Conservation (phyloP, 1,140 invertebrate genomes). For the Mesaphorura yosii region DNA sequence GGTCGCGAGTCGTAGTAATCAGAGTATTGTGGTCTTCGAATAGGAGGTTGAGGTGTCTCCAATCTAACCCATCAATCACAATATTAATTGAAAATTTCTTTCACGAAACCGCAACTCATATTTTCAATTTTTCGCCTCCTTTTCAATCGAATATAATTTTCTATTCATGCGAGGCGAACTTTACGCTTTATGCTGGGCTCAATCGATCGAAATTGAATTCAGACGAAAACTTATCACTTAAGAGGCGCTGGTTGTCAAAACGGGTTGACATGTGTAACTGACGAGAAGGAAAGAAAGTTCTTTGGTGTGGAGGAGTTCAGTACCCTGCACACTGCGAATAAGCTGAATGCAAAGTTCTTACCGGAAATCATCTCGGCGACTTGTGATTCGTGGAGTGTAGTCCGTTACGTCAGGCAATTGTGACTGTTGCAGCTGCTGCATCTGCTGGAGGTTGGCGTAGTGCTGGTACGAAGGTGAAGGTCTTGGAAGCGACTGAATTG, state of each 20-base stretch:
- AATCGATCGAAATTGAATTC: neutral
- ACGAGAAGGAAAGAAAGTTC: too few species aligned
- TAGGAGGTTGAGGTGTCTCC: conserved; percentile 26
- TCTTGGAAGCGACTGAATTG: conserved; percentile 31
- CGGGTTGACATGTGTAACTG: too few species aligned
- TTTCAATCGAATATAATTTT: neutral
- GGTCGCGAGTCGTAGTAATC: conserved; percentile 31
- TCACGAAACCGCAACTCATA: too few species aligned
- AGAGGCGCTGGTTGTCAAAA: too few species aligned
- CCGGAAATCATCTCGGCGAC: conserved; percentile 30
- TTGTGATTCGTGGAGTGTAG: conserved; percentile 21
- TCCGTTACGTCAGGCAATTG: conserved; percentile 29
- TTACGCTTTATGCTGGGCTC: too few species aligned
- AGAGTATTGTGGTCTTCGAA: conserved; percentile 23
- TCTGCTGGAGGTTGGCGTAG: conserved; percentile 24
- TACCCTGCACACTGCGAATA: too few species aligned
- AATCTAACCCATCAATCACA: conserved; percentile 16
- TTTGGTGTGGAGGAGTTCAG: too few species aligned
- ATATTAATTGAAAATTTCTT: too few species aligned
- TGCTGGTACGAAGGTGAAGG: conserved; percentile 26
- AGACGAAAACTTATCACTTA: too few species aligned
- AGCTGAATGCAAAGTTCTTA: too few species aligned
- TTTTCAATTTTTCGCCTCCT: too few species aligned
- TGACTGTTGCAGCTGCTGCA: conserved; percentile 22
- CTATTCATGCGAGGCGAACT: neutral